Evolutionary conservation across 2,888 invertebrate species (phyloP), one percentile per base, ranked within the genome.

Genomic region (Lithodes maja): DNA sequence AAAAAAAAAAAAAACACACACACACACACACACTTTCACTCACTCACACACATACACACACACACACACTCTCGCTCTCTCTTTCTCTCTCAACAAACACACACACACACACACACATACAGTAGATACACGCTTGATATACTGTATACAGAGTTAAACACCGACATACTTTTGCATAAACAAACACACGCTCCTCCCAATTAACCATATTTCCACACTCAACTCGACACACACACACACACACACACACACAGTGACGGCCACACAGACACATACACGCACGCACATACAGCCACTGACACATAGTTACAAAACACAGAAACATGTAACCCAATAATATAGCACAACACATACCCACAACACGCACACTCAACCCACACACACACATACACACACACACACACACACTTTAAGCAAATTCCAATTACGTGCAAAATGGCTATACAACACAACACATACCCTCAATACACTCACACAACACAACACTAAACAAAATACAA

Each of bases 201-300:
- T 33, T 33, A 33, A 33, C 33, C 33, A 33, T 33, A 33, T 33
- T 33, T 33, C 33, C 33, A 33, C 33, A 33, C 33, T 33, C 33
- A 33, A 33, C 33, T 33, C 33, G 33, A 77, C 53, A 2, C 77
- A 77, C 77, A 77, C 77, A 77, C 77, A 77, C 77, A 77, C 77
- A 77, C 77, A 77, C 77, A 74, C 74, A 74, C 74, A 74, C 74
- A 15, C 33, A 17, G 15, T 15, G 15, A 74, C 74, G n/a, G 33
- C 75, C 9, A 2, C 3, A 75, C 75, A 75, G n/a, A 75, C 68
- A 61, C 68, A 61, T 2, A 61, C 68, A 61, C 68, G 15, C 68
- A 61, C 68, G 15, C 68, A 61, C 2, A 61, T 15, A 61, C 68
- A 61, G 9, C 7, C 68, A 61, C 68, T 12, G 9, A 61, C 68